A percentile compares a stretch with the other conserved stretches of the same genome.
These are phyloP conservation scores for Echeneis naucrates DNA, from an alignment of 2,797 vertebrate species.

Conservation along the genomic window DNA sequence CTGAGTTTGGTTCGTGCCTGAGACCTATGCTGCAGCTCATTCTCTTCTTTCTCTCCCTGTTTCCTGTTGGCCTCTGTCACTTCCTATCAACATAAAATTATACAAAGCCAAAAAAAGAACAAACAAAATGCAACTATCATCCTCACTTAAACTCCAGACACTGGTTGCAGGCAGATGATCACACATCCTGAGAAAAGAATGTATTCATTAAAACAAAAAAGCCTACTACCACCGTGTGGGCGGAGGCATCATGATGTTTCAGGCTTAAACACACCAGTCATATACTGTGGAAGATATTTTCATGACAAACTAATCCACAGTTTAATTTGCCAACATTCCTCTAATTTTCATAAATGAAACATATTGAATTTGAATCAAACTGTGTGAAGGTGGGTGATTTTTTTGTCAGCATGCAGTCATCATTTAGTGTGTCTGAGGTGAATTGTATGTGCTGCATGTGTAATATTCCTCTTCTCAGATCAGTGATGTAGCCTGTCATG, in stretches of 20 bases:
- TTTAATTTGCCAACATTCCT: background rate
- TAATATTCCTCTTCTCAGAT: background rate
- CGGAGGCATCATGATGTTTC: background rate
- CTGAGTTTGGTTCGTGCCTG: no score
- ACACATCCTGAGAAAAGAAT: background rate
- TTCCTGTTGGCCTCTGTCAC: no score
- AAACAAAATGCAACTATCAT: no score
- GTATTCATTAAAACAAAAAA: conserved; percentile 1
- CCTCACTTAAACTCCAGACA: background rate
- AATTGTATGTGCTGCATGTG: background rate
- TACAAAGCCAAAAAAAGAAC: no score
- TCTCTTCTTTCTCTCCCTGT: no score
- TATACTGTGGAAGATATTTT: background rate
- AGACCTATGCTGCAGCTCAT: no score
- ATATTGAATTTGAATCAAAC: background rate
- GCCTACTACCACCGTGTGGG: background rate
- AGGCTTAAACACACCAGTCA: background rate
- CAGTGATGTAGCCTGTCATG: background rate
- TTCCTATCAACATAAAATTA: no score
- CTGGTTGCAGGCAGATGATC: background rate
- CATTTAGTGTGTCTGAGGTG: background rate
- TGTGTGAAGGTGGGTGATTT: background rate
- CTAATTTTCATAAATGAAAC: background rate
- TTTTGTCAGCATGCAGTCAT: background rate
- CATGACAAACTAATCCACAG: background rate